These are phyloP conservation scores for Falco concolor DNA, from an alignment of 2,797 vertebrate genomes.

Conservation along the genomic window DNA sequence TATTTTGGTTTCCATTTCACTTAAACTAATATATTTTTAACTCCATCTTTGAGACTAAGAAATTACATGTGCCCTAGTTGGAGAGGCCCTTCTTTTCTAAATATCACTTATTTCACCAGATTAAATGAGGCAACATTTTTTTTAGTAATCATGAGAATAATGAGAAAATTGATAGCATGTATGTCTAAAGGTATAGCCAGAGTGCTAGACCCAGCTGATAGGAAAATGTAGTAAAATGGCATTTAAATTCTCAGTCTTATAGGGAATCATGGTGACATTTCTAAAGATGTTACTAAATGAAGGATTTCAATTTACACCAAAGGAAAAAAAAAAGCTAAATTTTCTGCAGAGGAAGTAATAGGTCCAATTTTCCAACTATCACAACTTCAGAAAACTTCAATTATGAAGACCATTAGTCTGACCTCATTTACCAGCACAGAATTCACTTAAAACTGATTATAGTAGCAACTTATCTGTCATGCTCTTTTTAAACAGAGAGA, in stretches of 20 bases:
- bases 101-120: not conserved
- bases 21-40: not conserved
- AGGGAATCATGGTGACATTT: not conserved
- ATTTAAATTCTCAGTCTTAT: not conserved
- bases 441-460: constrained; percentile 26
- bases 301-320: not conserved
- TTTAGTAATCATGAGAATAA: not conserved
- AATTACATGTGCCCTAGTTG: not conserved
- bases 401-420: constrained; percentile 37
- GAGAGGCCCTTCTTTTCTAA: not conserved
- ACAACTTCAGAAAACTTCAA: not conserved
- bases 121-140: not conserved
- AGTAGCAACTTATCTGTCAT: constrained; percentile 29
- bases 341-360: not conserved
- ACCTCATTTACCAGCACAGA: constrained; percentile 21
- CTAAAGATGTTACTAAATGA: not conserved
- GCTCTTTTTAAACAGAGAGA: constrained; percentile 4
- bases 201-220: accelerated
- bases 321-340: not conserved
- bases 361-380: not conserved
- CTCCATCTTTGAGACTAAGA: not conserved
- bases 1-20: not conserved
- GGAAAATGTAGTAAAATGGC: not conserved
- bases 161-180: not conserved
- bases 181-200: not conserved